Evolutionary conservation across 2,888 invertebrate genomes (phyloP), one percentile per base, ranked within the genome.

Genomic region (Caenorhabditis afra): DNA sequence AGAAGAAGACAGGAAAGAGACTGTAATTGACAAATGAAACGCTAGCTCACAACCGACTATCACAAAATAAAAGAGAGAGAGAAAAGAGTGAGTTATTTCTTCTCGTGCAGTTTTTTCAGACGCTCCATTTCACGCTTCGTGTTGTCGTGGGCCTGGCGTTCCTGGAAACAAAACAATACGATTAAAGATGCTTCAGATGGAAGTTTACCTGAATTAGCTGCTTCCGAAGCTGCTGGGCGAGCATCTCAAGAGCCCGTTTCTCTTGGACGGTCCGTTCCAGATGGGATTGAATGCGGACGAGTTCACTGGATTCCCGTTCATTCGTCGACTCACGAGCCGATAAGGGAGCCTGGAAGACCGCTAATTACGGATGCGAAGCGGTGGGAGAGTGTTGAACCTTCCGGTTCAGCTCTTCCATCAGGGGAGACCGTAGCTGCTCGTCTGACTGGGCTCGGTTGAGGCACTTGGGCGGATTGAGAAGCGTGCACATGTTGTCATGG

Each of bases 401-500:
- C 49, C 79, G 52, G n/a, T 68, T 52, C 11, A 79, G 52, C 39
- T 81, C 83, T 22, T 83, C 83, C 45, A 78, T 59, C 3, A 78
- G 57, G 16, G 81, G 81, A 8, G 81, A 76, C 14, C 81, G 52
- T 10, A 84, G 57, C 53, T 81, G 80, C 66, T 84, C 84, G 52
- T 84, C 81, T 0, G 84, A 84, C 49, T 84, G 84, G 23, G 84
- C 84, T 20, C 84, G 58, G 62, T 84, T 84, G 45, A 84, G 68
- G 18, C 64, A 67, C 65, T 79, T 82, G 18, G 85, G 85, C 16
- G 85, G 81, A 74, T 85, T 84, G 49, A 85, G 79, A 37, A 85
- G 66, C 18, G 82, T 71, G 73, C 83, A 85, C 78, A 85, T 84
- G 57, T 84, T 82, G 20, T 85, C 85, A 58, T 85, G 83, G 20